phyloP scores from a whole-genome alignment of 2,113 vertebrate species.

The Scatophagus argus region DNA sequence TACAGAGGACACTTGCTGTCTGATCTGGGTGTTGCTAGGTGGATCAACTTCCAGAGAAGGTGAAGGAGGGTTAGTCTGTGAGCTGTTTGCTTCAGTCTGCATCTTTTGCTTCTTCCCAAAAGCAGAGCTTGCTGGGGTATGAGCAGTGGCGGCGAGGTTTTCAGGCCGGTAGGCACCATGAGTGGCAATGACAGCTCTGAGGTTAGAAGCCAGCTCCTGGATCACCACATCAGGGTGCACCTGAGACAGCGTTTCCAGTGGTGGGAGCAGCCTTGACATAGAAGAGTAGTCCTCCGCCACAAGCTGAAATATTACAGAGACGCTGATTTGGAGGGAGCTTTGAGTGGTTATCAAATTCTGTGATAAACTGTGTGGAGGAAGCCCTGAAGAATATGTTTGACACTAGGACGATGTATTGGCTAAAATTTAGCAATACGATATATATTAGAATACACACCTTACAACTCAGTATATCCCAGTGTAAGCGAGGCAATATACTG shows the following conservation, averaged over 20 bases:
- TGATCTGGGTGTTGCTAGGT: not conserved
- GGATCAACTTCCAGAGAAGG: not conserved
- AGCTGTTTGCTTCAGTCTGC: not conserved
- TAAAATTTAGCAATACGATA: no score
- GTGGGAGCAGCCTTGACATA: constrained; percentile 85
- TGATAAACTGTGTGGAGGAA: no score
- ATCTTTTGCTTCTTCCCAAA: not conserved
- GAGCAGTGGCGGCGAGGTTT: constrained; percentile 57
- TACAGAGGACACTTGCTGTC: not conserved
- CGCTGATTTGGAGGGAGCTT: not conserved
- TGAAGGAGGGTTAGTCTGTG: not conserved
- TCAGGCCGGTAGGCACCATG: constrained; percentile 85
- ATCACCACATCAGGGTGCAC: constrained; percentile 86
- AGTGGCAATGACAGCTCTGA: constrained; percentile 90
- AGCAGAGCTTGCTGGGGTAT: not conserved
- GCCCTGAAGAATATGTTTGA: not conserved
- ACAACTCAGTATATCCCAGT: no score
- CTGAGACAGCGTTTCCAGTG: constrained; percentile 86
- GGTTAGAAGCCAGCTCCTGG: constrained; percentile 90
- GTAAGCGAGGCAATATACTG: no score
- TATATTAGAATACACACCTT: no score
- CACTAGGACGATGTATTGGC: no score
- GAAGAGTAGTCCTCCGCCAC: constrained; percentile 83
- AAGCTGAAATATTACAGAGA: constrained; percentile 79
- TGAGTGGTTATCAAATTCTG: not conserved